Conservation (phyloP, 2,113 vertebrate genomes). For the Labeo catla region DNA sequence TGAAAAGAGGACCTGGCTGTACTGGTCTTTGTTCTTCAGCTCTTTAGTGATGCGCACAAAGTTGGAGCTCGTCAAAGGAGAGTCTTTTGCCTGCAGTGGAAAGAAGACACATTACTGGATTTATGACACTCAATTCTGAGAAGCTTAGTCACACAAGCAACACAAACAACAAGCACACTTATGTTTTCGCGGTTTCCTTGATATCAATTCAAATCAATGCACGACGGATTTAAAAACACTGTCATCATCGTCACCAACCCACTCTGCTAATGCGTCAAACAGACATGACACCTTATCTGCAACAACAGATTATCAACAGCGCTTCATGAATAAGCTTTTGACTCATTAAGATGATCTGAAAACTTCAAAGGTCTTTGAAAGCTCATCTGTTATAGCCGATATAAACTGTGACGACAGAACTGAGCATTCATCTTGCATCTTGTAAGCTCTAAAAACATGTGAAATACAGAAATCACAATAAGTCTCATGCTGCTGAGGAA, state of each 20-base stretch:
- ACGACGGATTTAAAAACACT: not conserved
- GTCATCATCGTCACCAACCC: constrained; percentile 10
- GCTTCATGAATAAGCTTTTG: constrained; percentile 17
- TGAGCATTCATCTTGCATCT: not conserved
- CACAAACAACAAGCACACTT: not conserved
- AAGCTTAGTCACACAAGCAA: constrained; percentile 3
- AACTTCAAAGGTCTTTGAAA: constrained; percentile 35
- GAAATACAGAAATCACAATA: not conserved
- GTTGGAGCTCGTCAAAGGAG: constrained; percentile 73
- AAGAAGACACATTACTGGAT: constrained; percentile 17
- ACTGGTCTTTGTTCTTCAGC: constrained; percentile 82
- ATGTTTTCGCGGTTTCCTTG: not conserved
- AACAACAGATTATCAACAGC: constrained; percentile 23
- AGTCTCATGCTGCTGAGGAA: not conserved
- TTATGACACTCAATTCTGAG: constrained; percentile 16
- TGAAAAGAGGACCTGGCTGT: constrained; percentile 83
- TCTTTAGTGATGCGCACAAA: constrained; percentile 77
- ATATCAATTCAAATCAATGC: constrained; percentile 2
- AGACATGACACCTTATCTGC: constrained; percentile 28
- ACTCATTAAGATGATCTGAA: constrained; percentile 30
- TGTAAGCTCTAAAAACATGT: not conserved
- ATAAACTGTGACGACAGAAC: not conserved
- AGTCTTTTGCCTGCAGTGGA: constrained; percentile 78
- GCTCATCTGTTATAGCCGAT: not conserved
- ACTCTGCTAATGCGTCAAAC: constrained; percentile 30